Evolutionary conservation across 2,113 vertebrate species (phyloP).

Genomic region (Platysternon megacephalum): DNA sequence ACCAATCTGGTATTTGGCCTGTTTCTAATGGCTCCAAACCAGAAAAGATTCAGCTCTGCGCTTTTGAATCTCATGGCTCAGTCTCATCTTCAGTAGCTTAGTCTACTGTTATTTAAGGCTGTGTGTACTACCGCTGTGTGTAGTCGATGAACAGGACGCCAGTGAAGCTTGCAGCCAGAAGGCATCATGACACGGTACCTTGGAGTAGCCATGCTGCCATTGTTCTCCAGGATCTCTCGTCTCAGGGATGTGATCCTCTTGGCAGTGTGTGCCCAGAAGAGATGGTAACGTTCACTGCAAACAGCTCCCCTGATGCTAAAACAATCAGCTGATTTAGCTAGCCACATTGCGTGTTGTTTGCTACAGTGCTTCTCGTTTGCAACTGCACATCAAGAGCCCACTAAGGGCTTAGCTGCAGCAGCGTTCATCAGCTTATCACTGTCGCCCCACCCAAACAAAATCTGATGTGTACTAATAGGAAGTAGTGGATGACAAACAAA

Average conservation of each 20-base stretch:
- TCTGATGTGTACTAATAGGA: conserved; percentile 49
- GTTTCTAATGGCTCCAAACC: neutral
- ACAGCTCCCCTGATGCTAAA: neutral
- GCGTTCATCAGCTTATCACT: neutral
- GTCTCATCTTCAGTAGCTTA: neutral
- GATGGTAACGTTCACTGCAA: neutral
- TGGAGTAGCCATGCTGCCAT: rapidly evolving
- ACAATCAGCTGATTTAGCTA: rapidly evolving
- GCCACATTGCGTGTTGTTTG: rapidly evolving
- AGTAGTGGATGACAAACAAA: conserved; percentile 69
- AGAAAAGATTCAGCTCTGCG: neutral
- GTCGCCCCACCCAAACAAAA: neutral
- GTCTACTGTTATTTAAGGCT: neutral
- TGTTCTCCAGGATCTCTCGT: rapidly evolving
- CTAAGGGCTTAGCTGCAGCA: neutral
- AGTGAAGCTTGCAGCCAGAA: neutral
- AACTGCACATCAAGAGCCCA: neutral
- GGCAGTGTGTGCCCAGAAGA: neutral
- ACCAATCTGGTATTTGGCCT: neutral
- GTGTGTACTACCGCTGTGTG: rapidly evolving
- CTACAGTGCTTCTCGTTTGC: neutral
- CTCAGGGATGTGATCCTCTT: neutral
- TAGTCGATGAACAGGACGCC: rapidly evolving
- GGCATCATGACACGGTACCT: rapidly evolving
- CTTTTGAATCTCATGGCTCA: rapidly evolving